A percentile compares a stretch with the other conserved stretches of the same genome.
These are phyloP conservation scores for Rhea americana DNA, from an alignment of 2,113 vertebrate species.

Conservation along the genomic window DNA sequence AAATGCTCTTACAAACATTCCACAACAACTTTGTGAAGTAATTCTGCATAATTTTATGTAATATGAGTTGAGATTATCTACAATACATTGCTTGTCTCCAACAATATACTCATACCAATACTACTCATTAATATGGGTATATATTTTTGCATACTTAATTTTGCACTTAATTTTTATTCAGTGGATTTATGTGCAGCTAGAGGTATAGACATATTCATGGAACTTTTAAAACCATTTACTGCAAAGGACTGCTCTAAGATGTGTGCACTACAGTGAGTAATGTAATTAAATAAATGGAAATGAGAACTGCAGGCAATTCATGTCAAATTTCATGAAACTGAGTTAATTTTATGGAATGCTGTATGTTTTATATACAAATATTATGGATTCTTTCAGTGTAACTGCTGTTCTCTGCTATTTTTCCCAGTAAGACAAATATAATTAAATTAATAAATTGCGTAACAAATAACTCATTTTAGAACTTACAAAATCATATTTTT, in stretches of 20 bases:
- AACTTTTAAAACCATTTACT: not conserved
- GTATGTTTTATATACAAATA: not conserved
- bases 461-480: not conserved
- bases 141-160: not conserved
- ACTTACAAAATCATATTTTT: not conserved
- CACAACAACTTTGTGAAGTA: slow-evolving; percentile 88
- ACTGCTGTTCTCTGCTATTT: not conserved
- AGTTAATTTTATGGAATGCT: not conserved
- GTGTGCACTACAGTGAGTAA: not conserved
- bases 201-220: not conserved
- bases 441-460: not conserved
- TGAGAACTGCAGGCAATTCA: not conserved
- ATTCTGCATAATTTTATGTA: slow-evolving; percentile 27
- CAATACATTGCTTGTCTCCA: not conserved
- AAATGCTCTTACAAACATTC: slow-evolving; percentile 85
- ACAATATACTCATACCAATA: not conserved
- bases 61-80: not conserved
- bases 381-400: not conserved
- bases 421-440: not conserved
- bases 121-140: not conserved
- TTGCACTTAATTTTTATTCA: not conserved
- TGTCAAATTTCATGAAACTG: not conserved
- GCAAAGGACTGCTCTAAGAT: not conserved
- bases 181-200: not conserved
- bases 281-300: not conserved